A percentile compares a stretch with the other conserved stretches of the same genome.
Conservation (phyloP, 2,113 vertebrate species). For the Rhabdornis inornatus region DNA sequence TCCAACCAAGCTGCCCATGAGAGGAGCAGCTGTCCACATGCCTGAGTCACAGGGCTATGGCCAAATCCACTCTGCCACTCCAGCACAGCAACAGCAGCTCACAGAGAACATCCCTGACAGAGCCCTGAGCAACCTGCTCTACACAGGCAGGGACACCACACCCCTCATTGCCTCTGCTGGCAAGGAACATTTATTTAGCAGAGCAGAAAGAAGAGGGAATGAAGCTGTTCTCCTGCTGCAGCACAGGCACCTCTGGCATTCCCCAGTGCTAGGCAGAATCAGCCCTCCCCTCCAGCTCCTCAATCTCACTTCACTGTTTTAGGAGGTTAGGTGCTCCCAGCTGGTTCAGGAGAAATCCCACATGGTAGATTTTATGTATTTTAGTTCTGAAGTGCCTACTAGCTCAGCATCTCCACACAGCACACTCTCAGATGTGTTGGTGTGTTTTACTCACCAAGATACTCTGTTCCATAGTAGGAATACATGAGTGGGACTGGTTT, state of each 20-base stretch:
- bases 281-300: not conserved
- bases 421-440: not conserved
- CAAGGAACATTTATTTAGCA: not conserved
- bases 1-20: rapidly evolving
- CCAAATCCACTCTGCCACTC: rapidly evolving
- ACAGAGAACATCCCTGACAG: not conserved
- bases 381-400: not conserved
- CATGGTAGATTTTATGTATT: not conserved
- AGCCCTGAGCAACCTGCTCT: not conserved
- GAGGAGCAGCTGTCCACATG: not conserved
- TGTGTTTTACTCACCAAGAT: conserved; percentile 80
- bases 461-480: conserved; percentile 88
- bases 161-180: not conserved
- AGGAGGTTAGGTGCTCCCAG: not conserved
- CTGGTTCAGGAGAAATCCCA: not conserved
- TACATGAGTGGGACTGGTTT: conserved; percentile 89
- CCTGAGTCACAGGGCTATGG: rapidly evolving
- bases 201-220: not conserved
- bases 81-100: not conserved
- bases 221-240: not conserved
- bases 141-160: not conserved
- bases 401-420: not conserved
- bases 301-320: not conserved
- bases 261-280: not conserved
- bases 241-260: not conserved